Evolutionary conservation across 1,140 invertebrate species (phyloP), one percentile per base, ranked within the genome.

Genomic region (Drosophila lacteicornis): DNA sequence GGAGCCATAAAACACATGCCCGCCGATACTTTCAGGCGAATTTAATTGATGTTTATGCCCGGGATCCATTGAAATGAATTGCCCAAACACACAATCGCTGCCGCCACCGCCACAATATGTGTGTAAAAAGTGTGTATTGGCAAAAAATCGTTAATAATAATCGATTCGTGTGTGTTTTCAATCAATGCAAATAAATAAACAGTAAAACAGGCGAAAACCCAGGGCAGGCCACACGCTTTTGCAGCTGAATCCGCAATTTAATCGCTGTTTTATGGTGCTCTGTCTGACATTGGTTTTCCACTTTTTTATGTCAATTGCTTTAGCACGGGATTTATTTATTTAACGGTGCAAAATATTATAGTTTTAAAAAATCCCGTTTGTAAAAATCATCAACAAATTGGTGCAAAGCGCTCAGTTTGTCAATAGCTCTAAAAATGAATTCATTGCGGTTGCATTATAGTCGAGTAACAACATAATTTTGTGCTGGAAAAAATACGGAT

Each of bases 41-140:
- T 70, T 87, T 87, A 87, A 87, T 87, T 87, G 84, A 80, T 88
- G 84, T 88, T 88, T 90, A 90, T 88, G 81, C 79, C 69, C 42
- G 67, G 78, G 43, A n/a, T 38, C 49, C 66, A 85, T 90, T 90
- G 80, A 85, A 90, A 63, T 45, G 69, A 85, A 90, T 81, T 75
- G 80, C 42, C 33, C 75, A 46, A 66, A 43, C 61, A 51, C 57
- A 51, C 68, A 57, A 56, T 57, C 36, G 51, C 51, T n/a, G 40
- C 61, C 19, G 59, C 61, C n/a, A 53, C 13, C 42, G 56, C 58
- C 49, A 50, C 60, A 38, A 45, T 36, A 9, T 36, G 56, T 36
- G 30, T 33, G 56, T 40, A 75, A 85, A 84, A 84, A 71, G 61
- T 43, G 61, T 43, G 59, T 43, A 73, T 77, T 83, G 80, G 58